Evolutionary conservation across 2,888 invertebrate genomes (phyloP), one percentile per base, ranked within the genome.

Genomic region (Drosophila emarginata): DNA sequence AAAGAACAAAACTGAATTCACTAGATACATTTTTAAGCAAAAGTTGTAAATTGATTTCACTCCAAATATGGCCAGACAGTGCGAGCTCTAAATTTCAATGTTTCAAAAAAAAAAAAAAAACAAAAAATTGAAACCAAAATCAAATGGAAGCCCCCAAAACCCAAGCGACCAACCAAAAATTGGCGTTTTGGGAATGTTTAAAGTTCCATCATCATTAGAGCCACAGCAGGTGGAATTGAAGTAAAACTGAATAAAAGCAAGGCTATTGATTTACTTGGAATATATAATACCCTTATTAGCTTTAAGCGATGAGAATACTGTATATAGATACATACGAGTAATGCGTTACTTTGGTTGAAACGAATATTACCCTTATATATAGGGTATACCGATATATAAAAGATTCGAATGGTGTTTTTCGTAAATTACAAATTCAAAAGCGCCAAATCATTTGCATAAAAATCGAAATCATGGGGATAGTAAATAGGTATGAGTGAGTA

Each of bases 1-100:
- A 81, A 77, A 87, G 87, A 67, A 75, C 67, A 70, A 63, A 62
- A 56, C 58, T 66, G 32, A 65, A 73, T 51, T 56, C 59, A 72
- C 56, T 57, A n/a, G 36, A 40, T 28, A 53, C 59, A 54, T 28
- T 54, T 51, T 50, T 32, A 14, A 51, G 74, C 77, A 84, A 84
- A 84, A 85, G 88, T 87, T 87, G 83, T 85, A 84, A 84, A 87
- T 84, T 87, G 88, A 79, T 69, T 71, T 67, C 65, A 56, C 56
- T 28, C 83, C 86, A 82, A 87, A 79, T 78, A 85, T 77, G 86
- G 83, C 79, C 5, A 50, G 64, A 64, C 73, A 60, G 68, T 67
- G 57, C 60, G 88, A 45, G 45, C 76, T 84, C 83, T 79, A 78
- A 74, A 87, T 87, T 75, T 76, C 39, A 61, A 67, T 53, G 64